Percentiles rank a stretch among this genome's conserved stretches.
Conservation (phyloP, 2,797 vertebrate species). For the Loriculus beryllinus region DNA sequence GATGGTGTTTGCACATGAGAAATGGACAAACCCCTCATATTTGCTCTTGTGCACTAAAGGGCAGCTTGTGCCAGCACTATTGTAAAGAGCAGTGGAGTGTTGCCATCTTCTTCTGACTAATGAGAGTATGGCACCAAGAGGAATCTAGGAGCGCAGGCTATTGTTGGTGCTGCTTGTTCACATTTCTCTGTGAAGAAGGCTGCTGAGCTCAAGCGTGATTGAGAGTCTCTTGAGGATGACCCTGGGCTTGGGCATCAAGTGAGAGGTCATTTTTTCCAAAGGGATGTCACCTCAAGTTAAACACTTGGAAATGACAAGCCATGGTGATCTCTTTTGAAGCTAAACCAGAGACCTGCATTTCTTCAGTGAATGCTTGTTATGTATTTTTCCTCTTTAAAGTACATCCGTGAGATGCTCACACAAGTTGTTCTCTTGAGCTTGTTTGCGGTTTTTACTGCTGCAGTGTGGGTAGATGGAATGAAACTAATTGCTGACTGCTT, state of each 20-base stretch:
- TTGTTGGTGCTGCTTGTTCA: not conserved
- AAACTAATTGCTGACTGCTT: not conserved
- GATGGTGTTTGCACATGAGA: not conserved
- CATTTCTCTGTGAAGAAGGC: slow-evolving; percentile 6
- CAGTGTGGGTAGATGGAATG: not conserved
- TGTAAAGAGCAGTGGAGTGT: not conserved
- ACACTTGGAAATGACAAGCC: not conserved
- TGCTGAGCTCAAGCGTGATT: slow-evolving; percentile 9
- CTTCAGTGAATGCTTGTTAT: not conserved
- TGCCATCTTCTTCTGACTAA: not conserved
- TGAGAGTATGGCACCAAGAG: slow-evolving; percentile 6
- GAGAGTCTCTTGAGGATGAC: slow-evolving; percentile 30
- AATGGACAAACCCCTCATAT: not conserved
- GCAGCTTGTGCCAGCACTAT: not conserved
- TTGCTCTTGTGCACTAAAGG: not conserved
- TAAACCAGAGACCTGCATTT: not conserved
- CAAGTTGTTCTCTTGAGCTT: not conserved
- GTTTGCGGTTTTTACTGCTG: not conserved
- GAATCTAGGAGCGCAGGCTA: not conserved
- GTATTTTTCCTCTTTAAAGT: not conserved
- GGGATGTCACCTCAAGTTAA: slow-evolving; percentile 15
- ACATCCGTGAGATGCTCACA: not conserved
- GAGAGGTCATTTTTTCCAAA: slow-evolving; percentile 37
- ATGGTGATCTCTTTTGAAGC: not conserved
- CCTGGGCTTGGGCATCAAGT: not conserved